phyloP scores from a whole-genome alignment of 1,140 invertebrate species.

The Trichoplusia ni region DNA sequence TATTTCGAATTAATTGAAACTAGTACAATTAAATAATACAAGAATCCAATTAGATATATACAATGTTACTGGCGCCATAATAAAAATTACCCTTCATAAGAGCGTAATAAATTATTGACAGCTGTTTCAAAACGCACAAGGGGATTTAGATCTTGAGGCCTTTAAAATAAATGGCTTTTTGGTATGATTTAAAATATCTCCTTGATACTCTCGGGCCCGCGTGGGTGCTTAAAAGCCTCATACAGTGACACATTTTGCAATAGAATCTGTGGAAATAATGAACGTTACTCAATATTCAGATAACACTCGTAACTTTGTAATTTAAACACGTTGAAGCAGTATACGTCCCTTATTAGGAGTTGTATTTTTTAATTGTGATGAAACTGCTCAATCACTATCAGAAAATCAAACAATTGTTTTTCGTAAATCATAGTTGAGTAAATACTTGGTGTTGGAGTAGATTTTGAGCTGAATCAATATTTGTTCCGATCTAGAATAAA shows the following conservation, averaged over 20 bases:
- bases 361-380: neutral
- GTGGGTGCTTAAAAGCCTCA: conserved; percentile 30
- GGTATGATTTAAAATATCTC: conserved; percentile 13
- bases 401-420: too few relatives aligned
- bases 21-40: conserved; percentile 25
- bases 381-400: too few relatives aligned
- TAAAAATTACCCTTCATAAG: conserved; percentile 31
- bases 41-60: conserved; percentile 26
- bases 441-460: too few relatives aligned
- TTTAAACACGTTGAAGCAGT: neutral
- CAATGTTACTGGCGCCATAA: conserved; percentile 11
- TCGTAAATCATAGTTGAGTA: too few relatives aligned
- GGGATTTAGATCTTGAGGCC: neutral
- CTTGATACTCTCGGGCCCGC: conserved; percentile 14
- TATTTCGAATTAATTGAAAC: conserved; percentile 27
- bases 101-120: conserved; percentile 28
- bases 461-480: too few relatives aligned
- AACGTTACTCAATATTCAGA: conserved; percentile 23
- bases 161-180: conserved; percentile 4
- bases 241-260: conserved; percentile 29
- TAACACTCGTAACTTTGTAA: conserved; percentile 19
- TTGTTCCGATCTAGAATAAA: too few relatives aligned
- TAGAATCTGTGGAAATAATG: conserved; percentile 26
- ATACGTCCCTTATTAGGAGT: neutral
- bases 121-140: neutral